Evolutionary conservation across 2,888 invertebrate species (phyloP), one percentile per base, ranked within the genome.

Genomic region (Eupelmus urozonus): DNA sequence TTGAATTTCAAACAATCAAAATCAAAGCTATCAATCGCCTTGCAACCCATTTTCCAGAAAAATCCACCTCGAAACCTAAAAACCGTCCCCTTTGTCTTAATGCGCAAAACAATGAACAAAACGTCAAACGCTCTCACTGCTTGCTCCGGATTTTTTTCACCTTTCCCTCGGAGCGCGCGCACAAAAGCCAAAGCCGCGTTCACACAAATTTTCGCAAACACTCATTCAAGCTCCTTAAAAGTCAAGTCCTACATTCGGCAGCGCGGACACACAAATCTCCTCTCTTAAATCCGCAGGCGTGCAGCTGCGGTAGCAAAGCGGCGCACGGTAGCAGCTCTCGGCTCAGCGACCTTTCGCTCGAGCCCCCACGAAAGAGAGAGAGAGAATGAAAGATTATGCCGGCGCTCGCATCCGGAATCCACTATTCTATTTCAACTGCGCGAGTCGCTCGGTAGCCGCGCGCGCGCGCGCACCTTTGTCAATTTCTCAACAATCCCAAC

Each of bases 231-330:
- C n/a, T n/a, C 65, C 65, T 73, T 29, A 55, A 65, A 49, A 73
- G 45, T 29, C 45, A 55, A 65, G 57, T 49, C 55, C 72, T 55
- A 73, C 42, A 63, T 73, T 73, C 65, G 27, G n/a, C 23, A 25
- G 13, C 18, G 20, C 45, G n/a, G 7, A n/a, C n/a, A 34, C 34
- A 34, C 34, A 34, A 34, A 34, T 27, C 27, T 59, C 2, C 34
- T 59, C 5, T 59, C 5, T 18, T 5, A 29, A 59, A 34, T 34
- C 13, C n/a, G 2, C 34, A 13, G 3, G 23, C 1, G 9, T 53
- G 53, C 53, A n/a, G n/a, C n/a, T n/a, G n/a, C n/a, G 9, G 9
- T 34, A 5, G 34, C 34, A 34, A 34, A 5, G 34, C 34, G 3
- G 3, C 3, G 9, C 34, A 34, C 9, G n/a, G n/a, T n/a, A 34